Evolutionary conservation across 2,113 vertebrate genomes (phyloP).

Genomic region (Notiomystis cincta): DNA sequence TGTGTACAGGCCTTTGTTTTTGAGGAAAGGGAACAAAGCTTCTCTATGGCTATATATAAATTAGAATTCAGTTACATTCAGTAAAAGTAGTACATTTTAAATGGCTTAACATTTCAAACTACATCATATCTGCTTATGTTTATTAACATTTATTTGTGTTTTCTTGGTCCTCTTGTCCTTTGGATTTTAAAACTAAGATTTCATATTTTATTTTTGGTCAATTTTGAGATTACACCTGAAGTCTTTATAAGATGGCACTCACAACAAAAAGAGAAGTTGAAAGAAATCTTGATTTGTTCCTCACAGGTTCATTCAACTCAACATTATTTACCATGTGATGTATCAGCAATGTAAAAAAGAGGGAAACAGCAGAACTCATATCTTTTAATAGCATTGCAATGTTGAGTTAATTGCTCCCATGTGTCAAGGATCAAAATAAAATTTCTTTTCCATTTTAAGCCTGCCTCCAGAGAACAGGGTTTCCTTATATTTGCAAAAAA

Average conservation of each 20-base stretch:
- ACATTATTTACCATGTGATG: not conserved
- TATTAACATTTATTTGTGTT: not conserved
- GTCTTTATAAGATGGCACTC: not conserved
- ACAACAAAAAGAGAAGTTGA: not conserved
- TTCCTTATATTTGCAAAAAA: not conserved
- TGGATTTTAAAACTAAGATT: not conserved
- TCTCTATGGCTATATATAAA: not conserved
- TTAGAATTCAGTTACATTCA: not conserved
- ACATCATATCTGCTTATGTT: not conserved
- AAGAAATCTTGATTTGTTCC: not conserved
- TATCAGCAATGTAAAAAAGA: not conserved
- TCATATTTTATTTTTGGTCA: not conserved
- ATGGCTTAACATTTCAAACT: not conserved
- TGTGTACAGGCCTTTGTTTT: not conserved
- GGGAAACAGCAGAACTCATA: not conserved
- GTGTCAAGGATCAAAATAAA: not conserved
- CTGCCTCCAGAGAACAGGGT: not conserved
- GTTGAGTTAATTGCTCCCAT: not conserved
- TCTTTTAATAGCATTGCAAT: not conserved
- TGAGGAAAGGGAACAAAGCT: not conserved
- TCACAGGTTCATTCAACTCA: not conserved
- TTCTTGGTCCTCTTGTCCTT: not conserved
- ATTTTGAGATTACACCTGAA: not conserved
- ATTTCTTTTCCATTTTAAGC: not conserved
- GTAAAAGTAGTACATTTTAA: not conserved